Evolutionary conservation across 2,888 invertebrate species (phyloP).

Genomic region (Cephus pulcher): DNA sequence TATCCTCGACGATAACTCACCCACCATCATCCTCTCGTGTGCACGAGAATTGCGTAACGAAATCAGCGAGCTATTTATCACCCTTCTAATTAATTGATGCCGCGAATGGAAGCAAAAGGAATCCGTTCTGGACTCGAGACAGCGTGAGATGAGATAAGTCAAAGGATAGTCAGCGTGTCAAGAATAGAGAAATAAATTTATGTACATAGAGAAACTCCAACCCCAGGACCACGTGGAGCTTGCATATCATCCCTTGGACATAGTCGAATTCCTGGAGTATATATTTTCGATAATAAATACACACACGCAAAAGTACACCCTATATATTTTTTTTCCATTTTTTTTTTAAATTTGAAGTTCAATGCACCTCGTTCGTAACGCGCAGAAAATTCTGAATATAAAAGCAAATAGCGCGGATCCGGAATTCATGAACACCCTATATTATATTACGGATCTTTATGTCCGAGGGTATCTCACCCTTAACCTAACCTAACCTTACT

Average conservation of each 20-base stretch:
- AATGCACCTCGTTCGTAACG: background rate
- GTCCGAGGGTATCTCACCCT: background rate
- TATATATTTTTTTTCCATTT: background rate
- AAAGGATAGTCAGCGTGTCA: no score
- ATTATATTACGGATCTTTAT: conserved; percentile 5
- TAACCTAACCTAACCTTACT: background rate
- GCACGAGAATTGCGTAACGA: background rate
- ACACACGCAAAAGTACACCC: no score
- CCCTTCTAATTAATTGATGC: background rate
- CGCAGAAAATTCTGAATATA: background rate
- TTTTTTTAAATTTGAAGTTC: background rate
- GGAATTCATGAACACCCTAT: conserved; percentile 23
- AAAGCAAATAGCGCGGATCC: conserved; percentile 10
- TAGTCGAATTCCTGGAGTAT: background rate
- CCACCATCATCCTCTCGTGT: background rate
- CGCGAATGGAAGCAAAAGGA: background rate
- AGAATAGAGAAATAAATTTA: background rate
- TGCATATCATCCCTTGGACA: background rate
- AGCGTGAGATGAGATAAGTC: no score
- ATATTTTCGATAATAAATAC: background rate
- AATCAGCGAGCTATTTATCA: background rate
- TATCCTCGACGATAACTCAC: background rate
- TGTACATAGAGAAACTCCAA: background rate
- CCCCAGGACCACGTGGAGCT: background rate
- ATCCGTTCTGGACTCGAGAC: background rate